These are phyloP conservation scores for Drosophila pandora DNA, from an alignment of 1,140 invertebrate species.

Conservation along the genomic window DNA sequence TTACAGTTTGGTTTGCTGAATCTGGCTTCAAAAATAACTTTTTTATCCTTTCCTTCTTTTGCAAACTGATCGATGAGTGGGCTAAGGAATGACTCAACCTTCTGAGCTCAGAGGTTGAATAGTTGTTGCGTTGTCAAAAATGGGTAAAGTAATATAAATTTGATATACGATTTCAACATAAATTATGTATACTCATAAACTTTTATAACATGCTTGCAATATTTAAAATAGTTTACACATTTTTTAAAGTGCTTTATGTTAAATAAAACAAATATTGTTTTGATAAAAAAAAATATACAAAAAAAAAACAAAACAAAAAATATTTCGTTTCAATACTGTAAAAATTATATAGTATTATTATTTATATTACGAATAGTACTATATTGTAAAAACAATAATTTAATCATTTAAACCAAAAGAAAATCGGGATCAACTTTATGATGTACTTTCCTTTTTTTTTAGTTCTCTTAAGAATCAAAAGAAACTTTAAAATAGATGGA, in stretches of 20 bases:
- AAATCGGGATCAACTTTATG: no score
- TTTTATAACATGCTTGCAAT: constrained; percentile 6
- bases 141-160: constrained; percentile 78
- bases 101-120: constrained; percentile 86
- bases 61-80: constrained; percentile 96
- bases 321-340: no score
- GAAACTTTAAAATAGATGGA: no score
- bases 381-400: no score
- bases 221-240: constrained; percentile 23
- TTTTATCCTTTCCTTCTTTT: constrained; percentile 99
- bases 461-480: no score
- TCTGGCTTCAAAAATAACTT: constrained; percentile 94
- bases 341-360: no score
- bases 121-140: constrained; percentile 79
- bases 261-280: neutral
- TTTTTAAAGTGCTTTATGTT: constrained; percentile 5
- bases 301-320: neutral
- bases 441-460: no score
- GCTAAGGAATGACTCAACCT: constrained; percentile 97
- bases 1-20: constrained; percentile 96
- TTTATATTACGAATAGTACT: no score
- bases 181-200: constrained; percentile 4
- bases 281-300: neutral
- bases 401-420: no score
- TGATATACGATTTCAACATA: constrained; percentile 60